A percentile compares a stretch with the other conserved stretches of the same genome.
These are phyloP conservation scores for Coptodon rendalli DNA, from an alignment of 2,113 vertebrate genomes.

Conservation along the genomic window DNA sequence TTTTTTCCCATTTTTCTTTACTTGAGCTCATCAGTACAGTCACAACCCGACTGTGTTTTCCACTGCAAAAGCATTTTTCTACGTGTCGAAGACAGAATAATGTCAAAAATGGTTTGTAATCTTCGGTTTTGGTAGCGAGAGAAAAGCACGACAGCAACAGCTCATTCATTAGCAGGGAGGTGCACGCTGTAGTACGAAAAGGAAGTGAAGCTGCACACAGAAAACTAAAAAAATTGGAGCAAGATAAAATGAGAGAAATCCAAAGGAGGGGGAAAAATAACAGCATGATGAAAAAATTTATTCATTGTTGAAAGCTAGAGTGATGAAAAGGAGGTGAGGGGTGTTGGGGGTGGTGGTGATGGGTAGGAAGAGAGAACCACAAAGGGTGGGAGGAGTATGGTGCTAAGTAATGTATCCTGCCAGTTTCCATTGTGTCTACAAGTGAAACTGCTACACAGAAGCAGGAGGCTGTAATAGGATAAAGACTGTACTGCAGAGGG, in stretches of 20 bases:
- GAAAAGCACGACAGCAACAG: neutral
- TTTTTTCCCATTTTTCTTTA: neutral
- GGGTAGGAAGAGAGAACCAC: neutral
- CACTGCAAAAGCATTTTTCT: neutral
- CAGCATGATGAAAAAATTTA: slow-evolving; percentile 24
- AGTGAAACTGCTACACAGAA: slow-evolving; percentile 39
- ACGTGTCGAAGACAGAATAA: neutral
- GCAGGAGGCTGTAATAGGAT: slow-evolving; percentile 58
- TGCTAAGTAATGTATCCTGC: slow-evolving; percentile 60
- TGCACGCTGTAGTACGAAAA: neutral
- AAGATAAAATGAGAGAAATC: neutral
- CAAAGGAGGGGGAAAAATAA: neutral
- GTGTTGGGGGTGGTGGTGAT: neutral
- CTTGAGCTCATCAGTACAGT: neutral
- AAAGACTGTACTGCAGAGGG: slow-evolving; percentile 55
- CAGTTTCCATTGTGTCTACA: slow-evolving; percentile 64
- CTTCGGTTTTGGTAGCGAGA: neutral
- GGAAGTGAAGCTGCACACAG: neutral
- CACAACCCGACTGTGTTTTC: neutral
- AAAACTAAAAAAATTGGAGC: neutral
- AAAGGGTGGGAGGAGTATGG: slow-evolving; percentile 21
- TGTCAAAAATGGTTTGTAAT: neutral
- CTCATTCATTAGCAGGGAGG: slow-evolving; percentile 3
- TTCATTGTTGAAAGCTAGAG: slow-evolving; percentile 21
- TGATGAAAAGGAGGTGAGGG: neutral